Evolutionary conservation across 2,888 invertebrate species (phyloP), one percentile per base, ranked within the genome.

Genomic region (Crocallis elinguaria): DNA sequence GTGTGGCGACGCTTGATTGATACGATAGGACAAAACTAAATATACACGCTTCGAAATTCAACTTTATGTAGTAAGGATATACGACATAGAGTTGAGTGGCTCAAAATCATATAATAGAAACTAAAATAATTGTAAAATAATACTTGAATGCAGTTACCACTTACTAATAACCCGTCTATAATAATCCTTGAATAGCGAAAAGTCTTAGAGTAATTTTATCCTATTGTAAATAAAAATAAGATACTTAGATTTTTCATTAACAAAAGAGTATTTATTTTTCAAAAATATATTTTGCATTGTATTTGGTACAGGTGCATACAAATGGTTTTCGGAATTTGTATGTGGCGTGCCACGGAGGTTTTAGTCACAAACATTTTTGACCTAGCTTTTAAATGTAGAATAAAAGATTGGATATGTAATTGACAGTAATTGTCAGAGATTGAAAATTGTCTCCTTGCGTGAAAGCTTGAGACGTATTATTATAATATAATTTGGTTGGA

Each of bases 291-390:
- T 48, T 23, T 53, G n/a, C n/a, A 25, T 25, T 25, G 3, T n/a
- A 25, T 25, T 25, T n/a, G n/a, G n/a, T n/a, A n/a, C n/a, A n/a
- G n/a, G 57, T 64, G 43, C 51, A 51, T 19, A 30, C 30, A 50
- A 63, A 65, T 74, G 70, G 55, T 75, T 77, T 77, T 79, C 68
- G 69, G 71, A 70, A 62, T 58, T 59, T 75, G 51, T 78, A 75
- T 63, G 58, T n/a, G n/a, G n/a, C n/a, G n/a, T n/a, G n/a, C n/a
- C n/a, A n/a, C n/a, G n/a, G n/a, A n/a, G n/a, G n/a, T n/a, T n/a
- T n/a, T n/a, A n/a, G n/a, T n/a, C n/a, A n/a, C n/a, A n/a, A n/a
- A n/a, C n/a, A n/a, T n/a, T n/a, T n/a, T n/a, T n/a, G n/a, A n/a
- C n/a, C n/a, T n/a, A n/a, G n/a, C n/a, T n/a, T n/a, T n/a, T n/a